Evolutionary conservation across 1,140 invertebrate genomes (phyloP).

Genomic region (Cheumatopsyche charites): DNA sequence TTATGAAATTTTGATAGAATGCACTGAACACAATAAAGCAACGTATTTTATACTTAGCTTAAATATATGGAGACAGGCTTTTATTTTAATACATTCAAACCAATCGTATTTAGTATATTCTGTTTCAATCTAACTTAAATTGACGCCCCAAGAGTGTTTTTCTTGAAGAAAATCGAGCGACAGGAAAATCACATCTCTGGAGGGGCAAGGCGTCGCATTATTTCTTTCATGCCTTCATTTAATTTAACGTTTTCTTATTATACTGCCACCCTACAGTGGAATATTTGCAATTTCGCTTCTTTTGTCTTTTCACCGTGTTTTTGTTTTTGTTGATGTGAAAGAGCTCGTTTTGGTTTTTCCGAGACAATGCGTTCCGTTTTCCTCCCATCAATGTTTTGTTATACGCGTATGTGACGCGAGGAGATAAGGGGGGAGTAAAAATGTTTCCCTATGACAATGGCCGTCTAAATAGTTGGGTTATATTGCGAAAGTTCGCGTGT

Average conservation of each 20-base stretch:
- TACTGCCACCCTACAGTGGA: neutral
- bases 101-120: neutral
- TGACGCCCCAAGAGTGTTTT: conserved; percentile 8
- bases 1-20: no score
- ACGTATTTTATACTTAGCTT: neutral
- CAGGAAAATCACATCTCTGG: conserved; percentile 7
- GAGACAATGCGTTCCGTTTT: no score
- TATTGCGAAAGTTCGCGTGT: conserved; percentile 28
- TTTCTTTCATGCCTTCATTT: neutral
- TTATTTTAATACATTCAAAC: neutral
- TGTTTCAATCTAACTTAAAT: conserved; percentile 8
- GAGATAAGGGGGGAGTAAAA: neutral
- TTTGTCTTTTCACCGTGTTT: neutral
- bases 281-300: neutral
- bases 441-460: conserved; percentile 23
- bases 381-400: neutral
- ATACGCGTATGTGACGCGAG: neutral
- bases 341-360: no score
- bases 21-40: no score
- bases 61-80: neutral
- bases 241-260: neutral
- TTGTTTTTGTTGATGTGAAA: no score
- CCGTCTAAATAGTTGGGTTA: conserved; percentile 7
- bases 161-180: conserved; percentile 18
- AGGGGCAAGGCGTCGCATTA: neutral